Evolutionary conservation across 2,888 invertebrate species (phyloP), one percentile per base, ranked within the genome.

Genomic region (Phorcus lineatus): DNA sequence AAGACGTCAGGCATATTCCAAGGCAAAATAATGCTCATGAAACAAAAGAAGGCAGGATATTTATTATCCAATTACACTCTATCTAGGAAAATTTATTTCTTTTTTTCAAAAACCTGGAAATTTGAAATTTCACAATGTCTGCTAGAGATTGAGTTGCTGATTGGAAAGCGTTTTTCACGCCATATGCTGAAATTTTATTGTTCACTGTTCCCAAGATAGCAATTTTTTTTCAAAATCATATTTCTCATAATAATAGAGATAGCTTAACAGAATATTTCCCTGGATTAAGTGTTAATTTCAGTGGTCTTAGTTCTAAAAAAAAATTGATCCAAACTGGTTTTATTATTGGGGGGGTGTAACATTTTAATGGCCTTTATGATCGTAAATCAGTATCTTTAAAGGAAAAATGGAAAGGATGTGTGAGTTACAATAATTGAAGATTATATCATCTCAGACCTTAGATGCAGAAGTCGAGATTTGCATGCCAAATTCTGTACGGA

Each of bases 251-350:
- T 70, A 70, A 70, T 40, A 40, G 70, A 70, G 31, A 40, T 28
- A 40, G 70, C 70, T 70, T 70, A 70, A 36, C 36, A 70, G 40
- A 19, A 40, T 36, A 70, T 70, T 36, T 36, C 70, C 28, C 70
- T 17, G 70, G 70, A 70, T 70, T 70, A 70, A 36, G 70, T 36
- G 70, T 70, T 70, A 70, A 70, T 70, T 70, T 70, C 62, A 62
- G 62, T 62, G 28, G 62, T 62, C 62, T 62, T 62, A 70, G 40
- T 36, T 70, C 36, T 70, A 4, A 40, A 31, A 31, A n/a, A n/a
- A 70, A 70, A 70, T 19, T 36, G 36, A 70, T 40, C 70, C 16
- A n/a, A 40, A 40, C 36, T 31, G 36, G 70, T 70, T 70, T 40
- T 31, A 36, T 70, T 40, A 31, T 70, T 40, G 24, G 36, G n/a